Evolutionary conservation across 2,113 vertebrate genomes (phyloP).

Genomic region (Proterorhinus semilunaris): DNA sequence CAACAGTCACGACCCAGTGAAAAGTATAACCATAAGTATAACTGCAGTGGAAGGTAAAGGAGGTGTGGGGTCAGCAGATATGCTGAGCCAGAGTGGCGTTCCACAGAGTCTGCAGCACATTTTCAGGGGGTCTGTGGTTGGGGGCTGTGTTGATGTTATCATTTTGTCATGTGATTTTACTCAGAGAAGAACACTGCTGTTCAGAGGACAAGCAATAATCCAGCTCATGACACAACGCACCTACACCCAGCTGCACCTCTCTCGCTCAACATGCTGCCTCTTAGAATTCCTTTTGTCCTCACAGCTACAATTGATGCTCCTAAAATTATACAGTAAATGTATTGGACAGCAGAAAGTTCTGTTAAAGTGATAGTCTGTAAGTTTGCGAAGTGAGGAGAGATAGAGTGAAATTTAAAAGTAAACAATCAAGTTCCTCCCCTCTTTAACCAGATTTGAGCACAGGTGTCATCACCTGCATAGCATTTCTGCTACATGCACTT

Average conservation of each 20-base stretch:
- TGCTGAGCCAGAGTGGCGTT: slow-evolving; percentile 2
- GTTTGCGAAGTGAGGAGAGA: no score
- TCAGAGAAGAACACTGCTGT: slow-evolving; percentile 32
- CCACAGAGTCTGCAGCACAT: slow-evolving; percentile 17
- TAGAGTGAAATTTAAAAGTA: no score
- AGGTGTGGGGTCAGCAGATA: slow-evolving; percentile 3
- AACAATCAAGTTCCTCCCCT: no score
- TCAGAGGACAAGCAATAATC: slow-evolving; percentile 13
- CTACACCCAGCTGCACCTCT: slow-evolving; percentile 50
- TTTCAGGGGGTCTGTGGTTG: slow-evolving; percentile 13
- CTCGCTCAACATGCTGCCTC: slow-evolving; percentile 31
- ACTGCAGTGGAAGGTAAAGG: slow-evolving; percentile 1
- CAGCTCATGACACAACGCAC: slow-evolving; percentile 13
- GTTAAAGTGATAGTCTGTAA: no score
- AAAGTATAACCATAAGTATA: slow-evolving; percentile 19
- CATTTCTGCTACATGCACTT: no score
- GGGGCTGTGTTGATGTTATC: background rate
- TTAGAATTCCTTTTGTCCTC: slow-evolving; percentile 5
- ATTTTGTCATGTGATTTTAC: slow-evolving; percentile 13
- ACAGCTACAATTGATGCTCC: slow-evolving; percentile 8
- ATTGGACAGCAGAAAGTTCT: no score
- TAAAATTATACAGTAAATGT: slow-evolving; percentile 1
- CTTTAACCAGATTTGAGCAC: no score
- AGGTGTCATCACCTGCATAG: no score
- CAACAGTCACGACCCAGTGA: slow-evolving; percentile 47